A percentile compares a stretch with the other conserved stretches of the same genome.
Conservation (phyloP, 2,888 invertebrate genomes). For the Gandaritis pyraliata region DNA sequence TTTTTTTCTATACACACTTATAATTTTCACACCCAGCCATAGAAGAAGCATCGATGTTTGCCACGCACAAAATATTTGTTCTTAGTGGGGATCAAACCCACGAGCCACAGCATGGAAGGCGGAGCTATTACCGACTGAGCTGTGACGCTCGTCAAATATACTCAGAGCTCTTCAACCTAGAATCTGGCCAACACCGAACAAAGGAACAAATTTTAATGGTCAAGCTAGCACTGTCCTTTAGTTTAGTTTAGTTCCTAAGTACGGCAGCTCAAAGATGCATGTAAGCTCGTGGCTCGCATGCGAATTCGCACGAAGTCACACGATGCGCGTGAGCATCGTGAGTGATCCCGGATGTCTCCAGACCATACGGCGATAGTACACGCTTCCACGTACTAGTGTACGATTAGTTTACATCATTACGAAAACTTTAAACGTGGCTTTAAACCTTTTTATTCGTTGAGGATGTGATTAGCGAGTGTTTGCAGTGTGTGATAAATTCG, state of each 20-base stretch:
- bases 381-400: slow-evolving; percentile 46
- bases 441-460: not conserved
- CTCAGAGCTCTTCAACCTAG: no score
- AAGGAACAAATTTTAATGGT: no score
- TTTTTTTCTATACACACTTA: no score
- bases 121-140: no score
- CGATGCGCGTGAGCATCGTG: slow-evolving; percentile 34
- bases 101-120: no score
- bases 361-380: slow-evolving; percentile 37
- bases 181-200: no score
- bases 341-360: slow-evolving; percentile 58
- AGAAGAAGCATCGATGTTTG: no score
- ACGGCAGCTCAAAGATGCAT: slow-evolving; percentile 31
- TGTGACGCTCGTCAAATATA: no score
- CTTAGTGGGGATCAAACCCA: no score
- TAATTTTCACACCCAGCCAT: no score
- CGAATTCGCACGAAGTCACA: slow-evolving; percentile 29
- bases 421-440: not conserved
- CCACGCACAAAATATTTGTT: no score
- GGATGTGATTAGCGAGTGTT: not conserved
- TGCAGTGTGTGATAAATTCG: not conserved
- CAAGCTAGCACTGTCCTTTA: no score
- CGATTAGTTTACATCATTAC: slow-evolving; percentile 3
- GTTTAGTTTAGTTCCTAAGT: slow-evolving; percentile 7
- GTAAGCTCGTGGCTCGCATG: slow-evolving; percentile 22